Evolutionary conservation across 1,140 invertebrate species (phyloP).

Genomic region (Rhynchophorus ferrugineus): DNA sequence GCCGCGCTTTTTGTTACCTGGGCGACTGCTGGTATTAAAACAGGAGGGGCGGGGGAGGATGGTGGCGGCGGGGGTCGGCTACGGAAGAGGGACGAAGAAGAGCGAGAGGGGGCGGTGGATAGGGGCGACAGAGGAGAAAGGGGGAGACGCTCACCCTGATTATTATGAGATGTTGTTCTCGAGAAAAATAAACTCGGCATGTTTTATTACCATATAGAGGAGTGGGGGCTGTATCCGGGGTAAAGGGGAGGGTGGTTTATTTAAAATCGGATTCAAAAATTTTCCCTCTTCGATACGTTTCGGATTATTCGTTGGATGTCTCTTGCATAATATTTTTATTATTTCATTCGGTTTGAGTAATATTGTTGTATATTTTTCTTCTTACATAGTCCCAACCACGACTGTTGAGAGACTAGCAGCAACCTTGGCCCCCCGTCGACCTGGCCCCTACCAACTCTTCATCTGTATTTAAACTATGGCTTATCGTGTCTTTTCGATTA

Average conservation of each 20-base stretch:
- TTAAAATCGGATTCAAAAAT: neutral
- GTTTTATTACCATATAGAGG: neutral
- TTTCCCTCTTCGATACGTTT: neutral
- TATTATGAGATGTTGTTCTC: constrained; percentile 15
- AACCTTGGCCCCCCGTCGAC: too few species aligned
- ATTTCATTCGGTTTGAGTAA: too few species aligned
- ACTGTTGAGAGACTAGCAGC: too few species aligned
- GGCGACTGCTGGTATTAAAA: constrained; percentile 22
- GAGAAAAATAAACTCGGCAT: constrained; percentile 7
- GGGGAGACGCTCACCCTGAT: constrained; percentile 9
- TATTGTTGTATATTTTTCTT: too few species aligned
- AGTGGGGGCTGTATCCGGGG: neutral
- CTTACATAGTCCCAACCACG: too few species aligned
- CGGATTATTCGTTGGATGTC: too few species aligned
- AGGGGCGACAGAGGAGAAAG: neutral
- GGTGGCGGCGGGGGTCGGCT: too few species aligned
- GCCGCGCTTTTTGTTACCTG: constrained; percentile 20
- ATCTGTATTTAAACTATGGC: too few species aligned
- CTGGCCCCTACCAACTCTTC: too few species aligned
- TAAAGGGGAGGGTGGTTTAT: neutral
- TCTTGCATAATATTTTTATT: too few species aligned
- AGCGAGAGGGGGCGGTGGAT: neutral
- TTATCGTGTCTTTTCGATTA: too few species aligned
- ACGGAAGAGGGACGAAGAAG: constrained; percentile 1
- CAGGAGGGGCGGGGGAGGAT: constrained; percentile 2